phyloP scores from a whole-genome alignment of 2,113 vertebrate genomes.

The Zosterops borbonicus region DNA sequence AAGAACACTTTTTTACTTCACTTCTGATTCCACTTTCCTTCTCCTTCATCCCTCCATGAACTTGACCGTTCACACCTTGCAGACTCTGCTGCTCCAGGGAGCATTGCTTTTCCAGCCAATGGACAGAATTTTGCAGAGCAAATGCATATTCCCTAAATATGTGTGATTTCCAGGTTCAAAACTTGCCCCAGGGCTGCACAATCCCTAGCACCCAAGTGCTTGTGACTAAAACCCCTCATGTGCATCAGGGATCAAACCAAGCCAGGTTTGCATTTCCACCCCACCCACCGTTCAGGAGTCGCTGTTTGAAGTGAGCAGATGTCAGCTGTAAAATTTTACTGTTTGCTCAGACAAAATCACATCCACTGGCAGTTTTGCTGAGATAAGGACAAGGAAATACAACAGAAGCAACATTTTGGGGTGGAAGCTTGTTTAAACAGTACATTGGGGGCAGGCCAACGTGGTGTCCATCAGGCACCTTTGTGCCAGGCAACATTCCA shows the following conservation, averaged over 20 bases:
- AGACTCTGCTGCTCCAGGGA: not conserved
- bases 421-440: not conserved
- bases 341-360: not conserved
- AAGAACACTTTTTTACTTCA: not conserved
- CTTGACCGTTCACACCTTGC: rapidly evolving
- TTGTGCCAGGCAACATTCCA: not conserved
- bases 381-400: not conserved
- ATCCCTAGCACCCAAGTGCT: not conserved
- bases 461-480: not conserved
- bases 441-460: rapidly evolving
- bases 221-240: rapidly evolving
- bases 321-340: not conserved
- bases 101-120: not conserved
- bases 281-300: rapidly evolving
- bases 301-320: not conserved
- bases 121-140: not conserved
- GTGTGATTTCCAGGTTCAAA: not conserved
- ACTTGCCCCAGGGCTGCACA: not conserved
- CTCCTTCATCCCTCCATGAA: not conserved
- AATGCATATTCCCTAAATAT: not conserved
- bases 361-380: not conserved
- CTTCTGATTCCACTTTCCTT: not conserved
- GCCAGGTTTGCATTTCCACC: not conserved
- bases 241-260: not conserved
- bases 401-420: not conserved